Evolutionary conservation across 2,797 vertebrate species (phyloP), one percentile per base, ranked within the genome.

Genomic region (Cryptoblepharus egeriae): DNA sequence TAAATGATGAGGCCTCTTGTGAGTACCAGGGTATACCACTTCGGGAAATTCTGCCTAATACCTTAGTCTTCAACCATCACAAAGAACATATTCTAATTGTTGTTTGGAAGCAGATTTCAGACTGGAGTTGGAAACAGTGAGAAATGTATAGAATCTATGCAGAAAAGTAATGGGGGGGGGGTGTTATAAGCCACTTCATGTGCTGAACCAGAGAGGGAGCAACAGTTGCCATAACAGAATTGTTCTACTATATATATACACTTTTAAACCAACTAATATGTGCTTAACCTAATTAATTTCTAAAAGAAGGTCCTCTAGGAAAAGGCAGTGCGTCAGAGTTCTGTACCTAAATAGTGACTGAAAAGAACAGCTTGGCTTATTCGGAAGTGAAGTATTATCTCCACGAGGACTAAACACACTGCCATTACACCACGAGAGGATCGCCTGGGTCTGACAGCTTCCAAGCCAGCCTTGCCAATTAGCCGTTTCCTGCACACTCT

Each of bases 371-470:
- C 89, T 91, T 86, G 91, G 85, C 61, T 89, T 70, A 80, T 89
- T 89, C 84, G 90, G 90, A 93, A 93, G 87, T 58, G 87, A 88
- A 88, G 87, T 82, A 92, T 93, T 91, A 93, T 88, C 91, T 92
- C 86, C 81, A 16, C 12, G 49, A 22, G 87, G 85, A 78, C 90
- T 86, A 84, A 91, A 89, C 87, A 83, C 79, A 74, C 86, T 80
- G 77, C 80, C n/a, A 72, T 80, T 81, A 79, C 49, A 20, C 70
- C 28, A 6, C 22, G 52, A 85, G 86, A 85, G 64, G 84, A 89
- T 77, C 86, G 90, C 86, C 88, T 83, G 85, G 85, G 82, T 83
- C 88, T 89, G 90, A 90, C 88, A 85, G 90, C 85, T 93, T 85
- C 82, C 88, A 88, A n/a, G 90, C 89, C 63, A 90, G 91, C 90